Evolutionary conservation across 2,113 vertebrate species (phyloP).

Genomic region (Polyodon spathula): DNA sequence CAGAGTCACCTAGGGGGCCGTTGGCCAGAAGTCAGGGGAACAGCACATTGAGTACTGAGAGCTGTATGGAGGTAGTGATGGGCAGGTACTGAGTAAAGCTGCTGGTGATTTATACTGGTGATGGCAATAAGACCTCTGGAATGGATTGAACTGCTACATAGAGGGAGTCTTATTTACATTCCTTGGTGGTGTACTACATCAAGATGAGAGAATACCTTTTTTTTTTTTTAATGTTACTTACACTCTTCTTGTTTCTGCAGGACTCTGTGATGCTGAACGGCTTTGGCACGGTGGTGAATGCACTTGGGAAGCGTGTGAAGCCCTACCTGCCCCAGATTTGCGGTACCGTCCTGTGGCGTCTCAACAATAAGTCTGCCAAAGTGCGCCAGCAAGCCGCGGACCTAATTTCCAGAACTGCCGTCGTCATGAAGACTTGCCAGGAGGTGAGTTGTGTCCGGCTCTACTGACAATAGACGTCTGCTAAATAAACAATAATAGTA

Average conservation of each 20-base stretch:
- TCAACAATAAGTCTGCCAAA: constrained; percentile 98
- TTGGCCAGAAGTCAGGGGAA: too few species aligned
- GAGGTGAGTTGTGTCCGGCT: constrained; percentile 56
- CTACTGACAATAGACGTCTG: too few species aligned
- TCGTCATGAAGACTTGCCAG: constrained; percentile 98
- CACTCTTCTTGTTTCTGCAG: constrained; percentile 38
- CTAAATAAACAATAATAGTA: too few species aligned
- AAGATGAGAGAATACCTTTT: background rate
- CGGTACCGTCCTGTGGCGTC: constrained; percentile 93
- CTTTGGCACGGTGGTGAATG: constrained; percentile 95
- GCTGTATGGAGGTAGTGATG: too few species aligned
- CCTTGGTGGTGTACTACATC: too few species aligned
- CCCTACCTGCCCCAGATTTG: constrained; percentile 97
- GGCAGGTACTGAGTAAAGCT: too few species aligned
- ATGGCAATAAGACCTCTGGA: too few species aligned
- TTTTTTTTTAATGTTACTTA: background rate
- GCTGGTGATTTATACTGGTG: too few species aligned
- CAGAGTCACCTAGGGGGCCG: background rate
- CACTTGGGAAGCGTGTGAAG: constrained; percentile 92
- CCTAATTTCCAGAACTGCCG: constrained; percentile 93
- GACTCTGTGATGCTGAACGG: constrained; percentile 98
- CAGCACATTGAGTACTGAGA: too few species aligned
- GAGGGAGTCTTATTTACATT: too few species aligned
- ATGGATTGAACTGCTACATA: too few species aligned
- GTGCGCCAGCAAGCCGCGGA: constrained; percentile 95